phyloP scores from a whole-genome alignment of 1,140 invertebrate species.

The Acyrthosiphon pisum region DNA sequence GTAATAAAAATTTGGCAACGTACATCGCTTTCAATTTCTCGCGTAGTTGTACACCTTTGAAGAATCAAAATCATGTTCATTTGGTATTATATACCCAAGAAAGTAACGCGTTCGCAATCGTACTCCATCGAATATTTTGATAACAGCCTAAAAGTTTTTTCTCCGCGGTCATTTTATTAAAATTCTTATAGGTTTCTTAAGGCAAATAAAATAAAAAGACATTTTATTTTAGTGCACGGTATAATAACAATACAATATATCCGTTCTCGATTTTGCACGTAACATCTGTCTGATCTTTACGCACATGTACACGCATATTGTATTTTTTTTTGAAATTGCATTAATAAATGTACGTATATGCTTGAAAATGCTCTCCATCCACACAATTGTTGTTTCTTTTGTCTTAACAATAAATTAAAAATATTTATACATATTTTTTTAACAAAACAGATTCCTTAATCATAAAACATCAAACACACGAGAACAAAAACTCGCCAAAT shows the following conservation, averaged over 20 bases:
- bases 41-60: too few species aligned
- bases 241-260: not conserved
- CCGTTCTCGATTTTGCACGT: not conserved
- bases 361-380: not conserved
- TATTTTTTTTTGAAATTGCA: not conserved
- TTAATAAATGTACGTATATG: not conserved
- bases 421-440: not conserved
- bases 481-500: not conserved
- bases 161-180: not conserved
- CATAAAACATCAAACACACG: not conserved
- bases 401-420: not conserved
- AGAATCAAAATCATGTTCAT: too few species aligned
- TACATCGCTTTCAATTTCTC: too few species aligned
- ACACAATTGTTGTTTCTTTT: not conserved
- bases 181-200: not conserved
- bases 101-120: too few species aligned
- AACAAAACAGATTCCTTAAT: not conserved
- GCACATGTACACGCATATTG: not conserved
- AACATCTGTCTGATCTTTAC: constrained; percentile 39
- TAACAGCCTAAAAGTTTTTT: not conserved
- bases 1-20: too few species aligned
- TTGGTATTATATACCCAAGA: too few species aligned
- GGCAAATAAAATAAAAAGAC: not conserved
- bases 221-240: not conserved
- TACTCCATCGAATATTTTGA: not conserved